Conservation (phyloP, 1,140 invertebrate genomes). For the Diprion similis region DNA sequence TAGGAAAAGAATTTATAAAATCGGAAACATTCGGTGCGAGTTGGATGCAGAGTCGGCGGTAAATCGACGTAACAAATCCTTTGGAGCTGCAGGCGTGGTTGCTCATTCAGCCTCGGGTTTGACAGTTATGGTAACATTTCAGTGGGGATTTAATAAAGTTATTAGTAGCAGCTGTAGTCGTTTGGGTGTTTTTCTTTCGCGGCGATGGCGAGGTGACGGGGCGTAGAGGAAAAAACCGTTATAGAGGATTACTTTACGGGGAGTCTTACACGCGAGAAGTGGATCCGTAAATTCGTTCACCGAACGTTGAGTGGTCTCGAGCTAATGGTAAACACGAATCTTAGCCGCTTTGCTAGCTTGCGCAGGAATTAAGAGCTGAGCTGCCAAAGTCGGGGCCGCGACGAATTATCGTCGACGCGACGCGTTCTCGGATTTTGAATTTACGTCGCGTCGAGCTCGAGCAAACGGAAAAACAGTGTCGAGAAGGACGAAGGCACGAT, state of each 20-base stretch:
- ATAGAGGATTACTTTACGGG: not conserved
- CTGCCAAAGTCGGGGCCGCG: not conserved
- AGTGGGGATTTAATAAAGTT: constrained; percentile 51
- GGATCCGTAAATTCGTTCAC: constrained; percentile 33
- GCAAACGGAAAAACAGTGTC: too few species aligned
- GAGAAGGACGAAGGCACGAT: too few species aligned
- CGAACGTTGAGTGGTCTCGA: constrained; percentile 45
- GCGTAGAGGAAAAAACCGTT: not conserved
- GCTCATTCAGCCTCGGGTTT: constrained; percentile 6
- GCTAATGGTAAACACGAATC: constrained; percentile 57
- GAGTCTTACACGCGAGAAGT: not conserved
- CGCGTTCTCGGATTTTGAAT: not conserved
- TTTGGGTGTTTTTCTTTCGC: not conserved
- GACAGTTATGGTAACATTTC: constrained; percentile 53
- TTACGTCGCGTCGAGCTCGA: too few species aligned
- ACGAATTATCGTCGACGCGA: not conserved
- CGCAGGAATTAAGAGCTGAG: not conserved
- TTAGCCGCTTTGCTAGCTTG: constrained; percentile 33
- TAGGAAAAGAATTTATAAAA: too few species aligned
- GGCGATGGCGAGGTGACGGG: not conserved
- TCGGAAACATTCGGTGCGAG: too few species aligned
- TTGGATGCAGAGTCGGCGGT: too few species aligned
- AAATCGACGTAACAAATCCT: too few species aligned
- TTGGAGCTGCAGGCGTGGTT: too few species aligned
- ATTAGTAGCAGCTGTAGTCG: constrained; percentile 51